Evolutionary conservation across 2,888 invertebrate species (phyloP), one percentile per base, ranked within the genome.

Genomic region (Stenolophus ochropezus): DNA sequence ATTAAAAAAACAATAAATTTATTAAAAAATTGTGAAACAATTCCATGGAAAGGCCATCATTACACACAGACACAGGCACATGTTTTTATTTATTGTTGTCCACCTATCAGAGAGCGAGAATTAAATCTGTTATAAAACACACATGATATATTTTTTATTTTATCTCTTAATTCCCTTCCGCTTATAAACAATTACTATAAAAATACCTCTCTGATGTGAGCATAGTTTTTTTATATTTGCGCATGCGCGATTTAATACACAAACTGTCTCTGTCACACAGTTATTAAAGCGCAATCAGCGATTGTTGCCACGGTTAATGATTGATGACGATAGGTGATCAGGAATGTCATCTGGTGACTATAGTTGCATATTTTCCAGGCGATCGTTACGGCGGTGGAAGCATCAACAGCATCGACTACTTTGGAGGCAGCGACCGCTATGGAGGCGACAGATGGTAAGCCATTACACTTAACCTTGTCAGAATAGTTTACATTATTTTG

Each of bases 321-420:
- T 58, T 56, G 16, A 20, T 56, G 42, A 20, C 18, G 58, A 76
- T 76, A 23, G 23, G 23, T 76, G n/a, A 14, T 42, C 25, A 69
- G 16, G 5, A 58, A n/a, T 47, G 21, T 42, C 53, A 18, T 49
- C 18, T 65, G 27, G 80, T 80, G 16, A 80, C n/a, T 42, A 16
- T 58, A 73, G 80, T 80, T 80, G 80, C 80, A 80, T 80, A 80
- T 42, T 83, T 80, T 73, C 2, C 86, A 87, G 47, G 87, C 86
- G 2, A 65, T 85, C 33, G 86, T 85, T 86, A 85, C 51, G 87
- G 87, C 4, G 87, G 86, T 4, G 86, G 84, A 47, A 85, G 85
- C 27, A 85, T 85, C n/a, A 86, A 85, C 16, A 85, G 85, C n/a
- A 83, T 84, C 42, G 84, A 88, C 82, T 85, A 86, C 27, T 84